A percentile compares a stretch with the other conserved stretches of the same genome.
Conservation (phyloP, 2,888 invertebrate genomes). For the Chydorus sphaericus region DNA sequence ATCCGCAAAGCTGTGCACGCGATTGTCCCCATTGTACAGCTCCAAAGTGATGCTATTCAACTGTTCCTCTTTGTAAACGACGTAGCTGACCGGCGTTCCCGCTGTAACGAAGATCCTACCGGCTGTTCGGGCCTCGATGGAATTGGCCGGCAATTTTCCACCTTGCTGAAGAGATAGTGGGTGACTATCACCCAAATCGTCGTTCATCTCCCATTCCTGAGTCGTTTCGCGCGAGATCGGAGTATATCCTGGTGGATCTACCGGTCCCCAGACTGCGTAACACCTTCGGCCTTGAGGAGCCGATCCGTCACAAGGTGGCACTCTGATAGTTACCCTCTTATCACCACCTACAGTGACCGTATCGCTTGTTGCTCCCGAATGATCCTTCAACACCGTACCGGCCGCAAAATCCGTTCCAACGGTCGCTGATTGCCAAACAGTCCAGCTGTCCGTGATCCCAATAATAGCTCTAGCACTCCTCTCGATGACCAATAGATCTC, state of each 20-base stretch:
- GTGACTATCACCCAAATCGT: slow-evolving; percentile 9
- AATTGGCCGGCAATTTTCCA: slow-evolving; percentile 3
- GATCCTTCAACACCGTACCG: slow-evolving; percentile 7
- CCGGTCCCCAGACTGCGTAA: slow-evolving; percentile 8
- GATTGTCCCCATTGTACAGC: neutral
- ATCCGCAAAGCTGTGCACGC: neutral
- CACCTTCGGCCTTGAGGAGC: neutral
- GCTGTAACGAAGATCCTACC: slow-evolving; percentile 5
- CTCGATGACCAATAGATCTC: slow-evolving; percentile 7
- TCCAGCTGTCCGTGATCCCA: slow-evolving; percentile 7
- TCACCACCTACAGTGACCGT: neutral
- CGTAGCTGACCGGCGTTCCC: neutral
- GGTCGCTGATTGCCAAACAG: slow-evolving; percentile 1
- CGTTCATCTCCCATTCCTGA: slow-evolving; percentile 8
- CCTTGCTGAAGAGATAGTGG: slow-evolving; percentile 9
- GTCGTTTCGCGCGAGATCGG: neutral
- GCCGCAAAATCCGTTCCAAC: slow-evolving; percentile 3
- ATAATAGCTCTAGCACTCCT: slow-evolving; percentile 5
- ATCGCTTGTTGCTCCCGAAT: neutral
- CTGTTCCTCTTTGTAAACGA: neutral
- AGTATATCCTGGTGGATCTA: neutral
- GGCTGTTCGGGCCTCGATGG: slow-evolving; percentile 1
- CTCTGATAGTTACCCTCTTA: neutral
- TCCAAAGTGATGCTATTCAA: slow-evolving; percentile 1
- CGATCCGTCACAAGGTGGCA: slow-evolving; percentile 5